Evolutionary conservation across 37 sponge, comb jelly and placozoan species (phyloP).

Genomic region (Diacarnus erythraeanus): DNA sequence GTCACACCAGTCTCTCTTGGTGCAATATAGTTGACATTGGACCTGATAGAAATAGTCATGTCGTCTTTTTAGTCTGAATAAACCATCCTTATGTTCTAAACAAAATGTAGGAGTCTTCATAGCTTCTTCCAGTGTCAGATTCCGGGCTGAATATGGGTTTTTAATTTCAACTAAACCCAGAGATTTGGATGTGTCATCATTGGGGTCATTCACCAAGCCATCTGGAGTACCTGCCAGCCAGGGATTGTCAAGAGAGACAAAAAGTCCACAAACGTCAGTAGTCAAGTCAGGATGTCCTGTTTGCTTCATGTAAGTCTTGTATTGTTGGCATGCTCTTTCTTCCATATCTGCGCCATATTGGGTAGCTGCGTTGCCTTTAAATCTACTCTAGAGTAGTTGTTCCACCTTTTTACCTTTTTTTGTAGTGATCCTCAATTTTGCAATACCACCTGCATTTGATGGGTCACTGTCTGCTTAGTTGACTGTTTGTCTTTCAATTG

Average conservation of each 20-base stretch:
- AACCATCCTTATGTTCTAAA: not conserved
- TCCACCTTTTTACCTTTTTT: no score
- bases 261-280: constrained; percentile 6
- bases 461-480: no score
- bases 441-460: no score
- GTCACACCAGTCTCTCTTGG: constrained; percentile 43
- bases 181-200: constrained; percentile 10
- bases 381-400: no score
- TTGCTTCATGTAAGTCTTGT: not conserved
- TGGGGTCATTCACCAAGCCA: constrained; percentile 12
- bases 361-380: no score
- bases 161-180: constrained; percentile 17
- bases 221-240: constrained; percentile 26
- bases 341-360: no score
- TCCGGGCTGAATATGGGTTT: constrained; percentile 20
- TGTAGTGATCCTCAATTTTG: no score
- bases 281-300: constrained; percentile 7
- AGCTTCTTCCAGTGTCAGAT: not conserved
- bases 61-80: constrained; percentile 9
- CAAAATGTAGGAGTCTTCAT: not conserved
- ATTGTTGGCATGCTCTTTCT: no score
- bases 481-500: no score
- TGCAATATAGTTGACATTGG: constrained; percentile 42
- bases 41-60: constrained; percentile 51
- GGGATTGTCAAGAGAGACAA: constrained; percentile 11